Percentiles rank a stretch among this genome's conserved stretches.
phyloP scores from a whole-genome alignment of 1,140 invertebrate species.

The Dendrolimus punctatus region DNA sequence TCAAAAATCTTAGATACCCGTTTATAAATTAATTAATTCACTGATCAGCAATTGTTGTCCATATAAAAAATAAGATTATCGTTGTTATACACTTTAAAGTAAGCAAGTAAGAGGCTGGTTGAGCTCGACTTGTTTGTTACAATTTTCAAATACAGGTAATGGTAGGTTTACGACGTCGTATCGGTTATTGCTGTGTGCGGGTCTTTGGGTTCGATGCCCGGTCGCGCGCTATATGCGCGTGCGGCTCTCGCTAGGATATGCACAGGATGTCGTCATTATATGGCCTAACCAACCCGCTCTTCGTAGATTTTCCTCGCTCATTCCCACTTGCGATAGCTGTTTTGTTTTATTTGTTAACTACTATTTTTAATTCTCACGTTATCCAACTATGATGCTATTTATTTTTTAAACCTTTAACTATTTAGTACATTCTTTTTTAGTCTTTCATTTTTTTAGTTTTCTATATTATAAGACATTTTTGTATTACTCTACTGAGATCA shows the following conservation, averaged over 20 bases:
- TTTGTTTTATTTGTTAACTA: background rate
- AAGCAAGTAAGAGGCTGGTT: background rate
- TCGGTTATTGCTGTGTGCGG: constrained; percentile 10
- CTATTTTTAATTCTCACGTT: background rate
- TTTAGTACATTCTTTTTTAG: too few species aligned
- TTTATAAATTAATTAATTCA: too few species aligned
- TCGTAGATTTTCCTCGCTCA: constrained; percentile 18
- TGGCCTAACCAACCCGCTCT: constrained; percentile 15
- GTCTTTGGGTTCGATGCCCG: constrained; percentile 54
- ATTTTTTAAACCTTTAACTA: too few species aligned
- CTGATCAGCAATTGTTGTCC: too few species aligned
- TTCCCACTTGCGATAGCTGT: constrained; percentile 9
- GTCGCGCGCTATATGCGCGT: constrained; percentile 14
- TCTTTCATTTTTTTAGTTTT: too few species aligned
- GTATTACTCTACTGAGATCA: too few species aligned
- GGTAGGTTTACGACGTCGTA: constrained; percentile 8
- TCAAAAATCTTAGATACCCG: too few species aligned
- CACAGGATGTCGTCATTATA: constrained; percentile 52
- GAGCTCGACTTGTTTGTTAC: background rate
- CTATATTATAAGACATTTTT: too few species aligned
- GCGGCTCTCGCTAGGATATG: constrained; percentile 37
- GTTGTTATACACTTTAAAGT: too few species aligned
- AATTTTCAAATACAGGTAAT: background rate
- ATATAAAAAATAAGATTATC: too few species aligned
- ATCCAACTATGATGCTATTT: background rate